These are phyloP conservation scores for Geotrupes spiniger DNA, from an alignment of 2,888 invertebrate genomes.

Conservation along the genomic window DNA sequence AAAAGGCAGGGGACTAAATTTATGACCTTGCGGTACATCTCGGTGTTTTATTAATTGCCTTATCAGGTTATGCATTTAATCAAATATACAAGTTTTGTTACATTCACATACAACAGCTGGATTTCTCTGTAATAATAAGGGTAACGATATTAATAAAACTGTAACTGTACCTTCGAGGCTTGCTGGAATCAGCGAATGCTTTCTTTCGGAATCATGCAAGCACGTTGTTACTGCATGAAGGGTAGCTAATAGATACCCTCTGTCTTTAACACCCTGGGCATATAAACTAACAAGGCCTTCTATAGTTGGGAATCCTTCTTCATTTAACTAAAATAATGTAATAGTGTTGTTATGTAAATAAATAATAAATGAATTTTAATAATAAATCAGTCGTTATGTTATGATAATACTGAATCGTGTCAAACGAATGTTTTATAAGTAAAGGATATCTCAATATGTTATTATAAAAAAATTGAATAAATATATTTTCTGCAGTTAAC, in stretches of 20 bases:
- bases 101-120: too few relatives aligned
- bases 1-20: too few relatives aligned
- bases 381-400: too few relatives aligned
- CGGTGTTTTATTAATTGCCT: too few relatives aligned
- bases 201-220: constrained; percentile 57
- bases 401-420: too few relatives aligned
- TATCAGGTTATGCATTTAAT: too few relatives aligned
- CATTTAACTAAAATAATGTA: constrained; percentile 62
- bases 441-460: neutral
- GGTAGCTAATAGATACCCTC: constrained; percentile 73
- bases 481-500: constrained; percentile 30
- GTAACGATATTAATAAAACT: too few relatives aligned
- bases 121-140: too few relatives aligned
- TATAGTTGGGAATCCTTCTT: constrained; percentile 69
- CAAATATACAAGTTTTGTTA: too few relatives aligned
- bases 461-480: neutral
- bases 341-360: too few relatives aligned
- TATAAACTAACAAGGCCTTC: constrained; percentile 71
- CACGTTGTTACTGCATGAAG: constrained; percentile 68
- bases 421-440: neutral
- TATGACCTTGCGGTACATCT: too few relatives aligned
- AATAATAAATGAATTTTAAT: constrained; percentile 6
- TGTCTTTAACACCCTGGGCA: constrained; percentile 75
- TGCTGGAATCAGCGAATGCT: constrained; percentile 36
- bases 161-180: constrained; percentile 37